Evolutionary conservation across 2,888 invertebrate genomes (phyloP).

Genomic region (Stenichneumon culpator): DNA sequence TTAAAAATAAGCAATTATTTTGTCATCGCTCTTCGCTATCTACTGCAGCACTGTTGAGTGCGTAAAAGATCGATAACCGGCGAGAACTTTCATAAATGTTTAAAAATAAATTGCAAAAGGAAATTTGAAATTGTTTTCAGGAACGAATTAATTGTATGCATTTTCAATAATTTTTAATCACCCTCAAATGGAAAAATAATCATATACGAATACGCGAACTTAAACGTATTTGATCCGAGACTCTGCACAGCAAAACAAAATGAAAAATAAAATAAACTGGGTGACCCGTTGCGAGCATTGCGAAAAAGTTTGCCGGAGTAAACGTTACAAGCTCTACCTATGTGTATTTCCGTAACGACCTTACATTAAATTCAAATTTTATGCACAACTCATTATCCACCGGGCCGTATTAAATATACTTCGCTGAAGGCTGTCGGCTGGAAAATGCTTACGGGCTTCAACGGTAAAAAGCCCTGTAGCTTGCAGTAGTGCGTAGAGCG

Average conservation of each 20-base stretch:
- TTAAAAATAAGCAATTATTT: not conserved
- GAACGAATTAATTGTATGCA: no score
- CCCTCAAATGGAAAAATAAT: no score
- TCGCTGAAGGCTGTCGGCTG: not conserved
- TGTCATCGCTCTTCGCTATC: not conserved
- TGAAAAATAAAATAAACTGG: not conserved
- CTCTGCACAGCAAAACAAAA: no score
- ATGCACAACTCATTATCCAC: constrained; percentile 14
- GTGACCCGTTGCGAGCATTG: not conserved
- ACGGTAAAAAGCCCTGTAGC: not conserved
- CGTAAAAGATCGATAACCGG: no score
- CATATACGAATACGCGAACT: no score
- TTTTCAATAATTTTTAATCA: no score
- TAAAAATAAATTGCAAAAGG: no score
- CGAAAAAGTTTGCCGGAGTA: not conserved
- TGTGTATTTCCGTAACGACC: constrained; percentile 8
- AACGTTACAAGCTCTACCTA: not conserved
- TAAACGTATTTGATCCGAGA: no score
- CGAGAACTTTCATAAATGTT: no score
- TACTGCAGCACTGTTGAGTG: not conserved
- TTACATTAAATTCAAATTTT: constrained; percentile 8
- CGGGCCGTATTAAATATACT: constrained; percentile 7
- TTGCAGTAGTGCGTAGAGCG: not conserved
- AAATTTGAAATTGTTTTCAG: no score
- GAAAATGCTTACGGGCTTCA: not conserved